Conservation (phyloP, 1,140 invertebrate species). For the Episyrphus balteatus region DNA sequence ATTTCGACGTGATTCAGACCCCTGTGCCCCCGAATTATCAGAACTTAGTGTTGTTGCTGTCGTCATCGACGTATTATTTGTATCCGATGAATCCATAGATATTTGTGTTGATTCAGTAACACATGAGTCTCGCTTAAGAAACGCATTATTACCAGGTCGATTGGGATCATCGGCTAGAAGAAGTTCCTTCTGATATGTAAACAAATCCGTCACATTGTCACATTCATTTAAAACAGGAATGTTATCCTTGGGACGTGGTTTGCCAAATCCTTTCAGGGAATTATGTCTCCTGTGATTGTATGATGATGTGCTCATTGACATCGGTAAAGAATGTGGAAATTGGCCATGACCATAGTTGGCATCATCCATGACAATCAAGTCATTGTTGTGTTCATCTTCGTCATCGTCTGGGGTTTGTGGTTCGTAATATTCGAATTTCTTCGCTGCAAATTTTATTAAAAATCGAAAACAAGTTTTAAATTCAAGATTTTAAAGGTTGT, state of each 20-base stretch:
- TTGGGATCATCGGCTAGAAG: neutral
- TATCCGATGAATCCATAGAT: slow-evolving; percentile 25
- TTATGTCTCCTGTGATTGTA: no score
- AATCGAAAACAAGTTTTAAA: neutral
- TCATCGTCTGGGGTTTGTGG: slow-evolving; percentile 33
- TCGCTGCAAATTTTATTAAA: slow-evolving; percentile 7
- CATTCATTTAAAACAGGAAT: no score
- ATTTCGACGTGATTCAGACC: neutral
- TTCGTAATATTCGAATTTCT: slow-evolving; percentile 34
- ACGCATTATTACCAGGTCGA: neutral
- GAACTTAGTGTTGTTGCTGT: neutral
- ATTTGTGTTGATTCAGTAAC: slow-evolving; percentile 32
- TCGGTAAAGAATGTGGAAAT: neutral
- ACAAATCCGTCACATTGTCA: no score
- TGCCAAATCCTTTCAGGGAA: no score
- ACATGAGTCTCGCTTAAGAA: slow-evolving; percentile 28
- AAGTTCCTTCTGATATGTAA: neutral
- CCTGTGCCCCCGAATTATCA: neutral
- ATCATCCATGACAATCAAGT: neutral
- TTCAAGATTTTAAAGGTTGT: neutral
- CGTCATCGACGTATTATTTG: neutral
- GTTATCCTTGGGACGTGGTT: no score
- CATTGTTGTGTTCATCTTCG: neutral
- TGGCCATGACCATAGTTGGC: neutral
- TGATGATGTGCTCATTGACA: no score